Conservation (phyloP, 2,113 vertebrate species). For the Chaenogobius annularis region DNA sequence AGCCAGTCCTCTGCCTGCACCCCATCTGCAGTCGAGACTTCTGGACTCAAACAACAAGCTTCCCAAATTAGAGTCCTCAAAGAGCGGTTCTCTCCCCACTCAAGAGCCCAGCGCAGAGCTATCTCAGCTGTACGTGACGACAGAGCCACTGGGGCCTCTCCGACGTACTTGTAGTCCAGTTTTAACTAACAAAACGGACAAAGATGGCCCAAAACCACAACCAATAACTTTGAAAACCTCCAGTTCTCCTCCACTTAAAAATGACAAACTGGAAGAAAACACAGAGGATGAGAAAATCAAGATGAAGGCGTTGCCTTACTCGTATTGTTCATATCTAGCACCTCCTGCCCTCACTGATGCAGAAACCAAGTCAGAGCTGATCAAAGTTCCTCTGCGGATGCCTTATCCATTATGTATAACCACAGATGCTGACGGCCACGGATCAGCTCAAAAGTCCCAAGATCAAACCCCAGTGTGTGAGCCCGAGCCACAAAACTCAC, state of each 20-base stretch:
- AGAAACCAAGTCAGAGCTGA: conserved; percentile 66
- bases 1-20: conserved; percentile 69
- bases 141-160: conserved; percentile 32
- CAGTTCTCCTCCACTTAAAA: conserved; percentile 25
- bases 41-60: conserved; percentile 82
- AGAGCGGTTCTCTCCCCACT: conserved; percentile 38
- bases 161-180: conserved; percentile 41
- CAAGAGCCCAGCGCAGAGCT: conserved; percentile 38
- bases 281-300: conserved; percentile 74
- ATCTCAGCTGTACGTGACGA: conserved; percentile 11
- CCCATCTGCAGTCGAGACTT: conserved; percentile 67
- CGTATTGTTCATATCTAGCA: conserved; percentile 70
- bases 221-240: conserved; percentile 21
- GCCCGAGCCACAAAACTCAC: conserved; percentile 26
- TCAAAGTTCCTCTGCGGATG: conserved; percentile 22
- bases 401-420: conserved; percentile 23
- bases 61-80: conserved; percentile 65
- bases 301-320: conserved; percentile 68
- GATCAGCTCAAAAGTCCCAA: conserved; percentile 2
- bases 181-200: neutral
- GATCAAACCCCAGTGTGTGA: conserved; percentile 26
- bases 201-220: conserved; percentile 23
- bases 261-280: conserved; percentile 66
- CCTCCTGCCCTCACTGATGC: conserved; percentile 64
- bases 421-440: conserved; percentile 24